phyloP scores from a whole-genome alignment of 2,888 invertebrate genomes.

The Hirtodrosophila trivittata region DNA sequence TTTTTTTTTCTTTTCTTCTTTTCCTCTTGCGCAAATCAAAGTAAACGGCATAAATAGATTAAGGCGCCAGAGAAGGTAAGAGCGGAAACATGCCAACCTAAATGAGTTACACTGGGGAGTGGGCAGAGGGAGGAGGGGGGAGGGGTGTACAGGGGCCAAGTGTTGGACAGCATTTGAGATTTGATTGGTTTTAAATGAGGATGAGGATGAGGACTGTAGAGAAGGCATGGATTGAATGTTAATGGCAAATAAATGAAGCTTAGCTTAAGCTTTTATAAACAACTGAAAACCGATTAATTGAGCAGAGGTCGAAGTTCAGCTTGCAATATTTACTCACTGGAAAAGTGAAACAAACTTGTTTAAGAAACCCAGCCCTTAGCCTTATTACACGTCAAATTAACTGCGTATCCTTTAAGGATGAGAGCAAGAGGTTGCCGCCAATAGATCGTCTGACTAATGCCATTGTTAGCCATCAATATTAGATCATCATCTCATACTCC shows the following conservation, averaged over 20 bases:
- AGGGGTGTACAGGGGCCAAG: conserved; percentile 11
- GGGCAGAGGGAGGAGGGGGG: background rate
- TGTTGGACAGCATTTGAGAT: conserved; percentile 27
- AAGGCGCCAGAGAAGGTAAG: conserved; percentile 32
- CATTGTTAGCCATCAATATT: conserved; percentile 19
- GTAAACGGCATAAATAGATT: conserved; percentile 72
- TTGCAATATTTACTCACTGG: background rate
- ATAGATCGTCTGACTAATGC: conserved; percentile 19
- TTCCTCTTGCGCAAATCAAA: conserved; percentile 52
- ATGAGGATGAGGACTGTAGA: too few relatives aligned
- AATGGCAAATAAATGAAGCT: conserved; percentile 39
- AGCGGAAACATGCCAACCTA: conserved; percentile 61
- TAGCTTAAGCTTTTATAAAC: conserved; percentile 9
- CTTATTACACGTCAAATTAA: too few relatives aligned
- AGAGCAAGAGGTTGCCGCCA: too few relatives aligned
- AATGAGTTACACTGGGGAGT: conserved; percentile 60
- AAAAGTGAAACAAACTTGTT: background rate
- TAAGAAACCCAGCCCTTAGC: background rate
- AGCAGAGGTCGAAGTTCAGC: conserved; percentile 3
- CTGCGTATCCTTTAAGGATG: too few relatives aligned
- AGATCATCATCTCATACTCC: conserved; percentile 26
- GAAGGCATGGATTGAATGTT: too few relatives aligned
- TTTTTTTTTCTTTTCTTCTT: conserved; percentile 1
- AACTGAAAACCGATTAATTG: conserved; percentile 33
- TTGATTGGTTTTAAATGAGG: conserved; percentile 35